Base-by-base conservation (phyloP, 2,888 invertebrate genomes). In the Sphaeridia pumilis region DNA sequence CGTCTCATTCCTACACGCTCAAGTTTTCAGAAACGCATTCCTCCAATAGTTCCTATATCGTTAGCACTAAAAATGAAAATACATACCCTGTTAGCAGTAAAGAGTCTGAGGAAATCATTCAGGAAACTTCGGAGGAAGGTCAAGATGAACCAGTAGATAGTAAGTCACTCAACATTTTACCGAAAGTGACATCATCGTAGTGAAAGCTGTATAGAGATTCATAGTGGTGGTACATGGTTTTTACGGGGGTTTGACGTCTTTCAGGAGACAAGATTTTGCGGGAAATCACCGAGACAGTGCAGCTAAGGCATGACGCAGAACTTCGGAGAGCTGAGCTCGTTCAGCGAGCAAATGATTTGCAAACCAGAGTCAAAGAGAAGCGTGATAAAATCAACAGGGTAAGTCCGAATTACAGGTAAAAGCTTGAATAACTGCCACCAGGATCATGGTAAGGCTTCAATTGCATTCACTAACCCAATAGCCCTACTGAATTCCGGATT, bases 351-450 rank as follows among this genome's bases (percentile, higher is more conserved):
- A 66, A 64, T 52, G 65, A 66, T 58, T 57, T 66, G 28, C 65
- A 66, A 49, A 56, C 60, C 25, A 41, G 63, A 54, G 60, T 66
- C 46, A 65, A 65, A 49, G 66, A 64, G 49, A 66, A 64, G 50
- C 58, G 64, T 46, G 66, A 66, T 46, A 65, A 65, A 58, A 63
- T 66, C 43, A 63, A 58, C 56, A 59, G 64, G 57, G 65, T 66
- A 64, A 61, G 46, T 22, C 24, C 26, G 5, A 26, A n/a, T n/a
- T n/a, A 38, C 17, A 48, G 12, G 48, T 38, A 36, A 48, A n/a
- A n/a, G n/a, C 36, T 34, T 31, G 36, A 41, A 28, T 36, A 46
- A 38, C 28, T 42, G 21, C 28, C 5, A 27, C 4, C 10, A 26
- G 14, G 7, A 10, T 5, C 41, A 10, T 20, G 12, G 12, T 7